Evolutionary conservation across 2,888 invertebrate species (phyloP).

Genomic region (Falcaria lacertinaria): DNA sequence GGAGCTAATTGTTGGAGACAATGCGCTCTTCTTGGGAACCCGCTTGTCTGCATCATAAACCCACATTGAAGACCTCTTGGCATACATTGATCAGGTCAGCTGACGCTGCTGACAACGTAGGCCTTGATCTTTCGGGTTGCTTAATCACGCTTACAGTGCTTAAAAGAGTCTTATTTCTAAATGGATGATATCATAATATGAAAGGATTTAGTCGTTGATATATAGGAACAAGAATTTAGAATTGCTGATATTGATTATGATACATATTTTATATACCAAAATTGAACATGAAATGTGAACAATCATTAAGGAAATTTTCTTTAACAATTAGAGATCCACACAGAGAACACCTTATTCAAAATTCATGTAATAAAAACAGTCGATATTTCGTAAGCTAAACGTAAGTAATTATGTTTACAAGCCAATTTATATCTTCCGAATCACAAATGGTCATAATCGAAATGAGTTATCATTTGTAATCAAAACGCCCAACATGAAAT

Average conservation of each 20-base stretch:
- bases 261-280: too few relatives aligned
- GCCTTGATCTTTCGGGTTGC: neutral
- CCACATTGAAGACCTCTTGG: slow-evolving; percentile 65
- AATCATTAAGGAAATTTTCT: too few relatives aligned
- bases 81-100: slow-evolving; percentile 44
- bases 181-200: too few relatives aligned
- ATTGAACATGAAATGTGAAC: too few relatives aligned
- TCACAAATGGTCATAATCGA: slow-evolving; percentile 6
- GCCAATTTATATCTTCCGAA: neutral
- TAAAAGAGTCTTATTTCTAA: too few relatives aligned
- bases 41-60: slow-evolving; percentile 51
- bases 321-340: too few relatives aligned
- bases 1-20: slow-evolving; percentile 56
- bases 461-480: slow-evolving; percentile 16
- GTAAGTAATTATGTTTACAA: neutral
- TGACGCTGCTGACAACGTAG: slow-evolving; percentile 3
- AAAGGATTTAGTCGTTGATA: too few relatives aligned
- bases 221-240: too few relatives aligned
- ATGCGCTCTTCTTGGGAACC: slow-evolving; percentile 54
- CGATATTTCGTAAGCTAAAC: neutral
- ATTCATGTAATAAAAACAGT: too few relatives aligned
- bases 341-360: too few relatives aligned
- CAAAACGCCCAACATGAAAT: slow-evolving; percentile 8
- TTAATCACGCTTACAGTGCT: neutral
- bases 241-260: too few relatives aligned